Evolutionary conservation across 2,113 vertebrate genomes (phyloP).

Genomic region (Tylochromis polylepis): DNA sequence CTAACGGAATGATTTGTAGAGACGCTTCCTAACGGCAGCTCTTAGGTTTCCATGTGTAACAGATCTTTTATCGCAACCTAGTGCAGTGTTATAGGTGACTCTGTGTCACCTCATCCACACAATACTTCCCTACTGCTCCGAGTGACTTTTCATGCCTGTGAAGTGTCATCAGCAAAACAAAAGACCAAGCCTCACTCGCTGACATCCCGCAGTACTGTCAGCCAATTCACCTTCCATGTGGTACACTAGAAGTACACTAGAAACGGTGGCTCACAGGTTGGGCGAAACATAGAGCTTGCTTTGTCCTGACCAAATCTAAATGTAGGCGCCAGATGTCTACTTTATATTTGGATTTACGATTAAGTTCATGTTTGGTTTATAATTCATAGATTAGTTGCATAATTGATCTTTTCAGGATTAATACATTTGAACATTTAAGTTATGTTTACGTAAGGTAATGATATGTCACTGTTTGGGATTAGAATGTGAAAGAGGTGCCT

Average conservation of each 20-base stretch:
- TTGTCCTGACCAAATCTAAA: background rate
- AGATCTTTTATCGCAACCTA: background rate
- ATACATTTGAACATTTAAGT: too few relatives aligned
- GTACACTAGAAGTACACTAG: background rate
- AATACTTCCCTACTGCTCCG: background rate
- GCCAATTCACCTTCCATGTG: background rate
- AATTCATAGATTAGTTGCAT: too few relatives aligned
- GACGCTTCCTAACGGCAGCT: background rate
- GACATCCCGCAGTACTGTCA: background rate
- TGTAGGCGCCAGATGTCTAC: too few relatives aligned
- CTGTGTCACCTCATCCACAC: background rate
- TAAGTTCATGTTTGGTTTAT: too few relatives aligned
- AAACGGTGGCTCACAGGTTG: background rate
- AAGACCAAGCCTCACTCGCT: background rate
- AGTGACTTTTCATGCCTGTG: background rate
- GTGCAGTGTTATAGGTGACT: constrained; percentile 1
- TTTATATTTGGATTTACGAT: too few relatives aligned
- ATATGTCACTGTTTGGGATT: too few relatives aligned
- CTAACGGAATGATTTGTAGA: background rate
- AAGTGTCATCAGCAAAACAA: background rate
- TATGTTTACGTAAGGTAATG: too few relatives aligned
- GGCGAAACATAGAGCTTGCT: background rate
- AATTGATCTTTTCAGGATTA: too few relatives aligned
- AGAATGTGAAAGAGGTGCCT: too few relatives aligned
- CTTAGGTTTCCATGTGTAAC: background rate